Percentiles rank a stretch among this genome's conserved stretches.
Evolutionary conservation across 2,888 invertebrate species (phyloP).

Genomic region (Chymomyza fuscimana): DNA sequence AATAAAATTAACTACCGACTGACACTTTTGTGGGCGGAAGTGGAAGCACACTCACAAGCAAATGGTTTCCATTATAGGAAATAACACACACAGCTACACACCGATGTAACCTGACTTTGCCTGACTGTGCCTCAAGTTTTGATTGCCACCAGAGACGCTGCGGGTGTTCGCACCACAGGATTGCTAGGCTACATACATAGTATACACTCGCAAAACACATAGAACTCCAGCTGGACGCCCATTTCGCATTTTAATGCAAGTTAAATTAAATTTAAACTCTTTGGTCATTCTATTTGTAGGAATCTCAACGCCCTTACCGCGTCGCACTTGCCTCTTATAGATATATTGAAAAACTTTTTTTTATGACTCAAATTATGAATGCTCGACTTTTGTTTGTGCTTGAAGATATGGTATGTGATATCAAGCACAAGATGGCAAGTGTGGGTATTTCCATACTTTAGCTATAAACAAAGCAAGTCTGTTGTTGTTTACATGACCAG

Average conservation of each 20-base stretch:
- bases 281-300: constrained; percentile 11
- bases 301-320: background rate
- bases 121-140: constrained; percentile 10
- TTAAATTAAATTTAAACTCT: constrained; percentile 28
- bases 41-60: background rate
- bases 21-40: constrained; percentile 42
- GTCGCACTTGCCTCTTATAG: background rate
- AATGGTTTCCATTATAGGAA: background rate
- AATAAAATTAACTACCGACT: constrained; percentile 64
- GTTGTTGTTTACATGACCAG: constrained; percentile 36
- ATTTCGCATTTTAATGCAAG: constrained; percentile 39
- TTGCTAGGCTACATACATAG: constrained; percentile 7
- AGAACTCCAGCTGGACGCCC: constrained; percentile 9
- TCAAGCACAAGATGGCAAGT: background rate
- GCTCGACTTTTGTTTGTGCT: background rate
- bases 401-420: constrained; percentile 7
- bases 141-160: constrained; percentile 32
- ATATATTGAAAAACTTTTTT: background rate
- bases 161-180: constrained; percentile 39
- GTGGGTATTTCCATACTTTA: background rate
- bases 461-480: constrained; percentile 37
- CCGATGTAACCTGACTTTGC: background rate
- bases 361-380: constrained; percentile 4
- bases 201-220: background rate
- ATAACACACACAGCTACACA: background rate